Percentiles rank a stretch among this genome's conserved stretches.
Conservation (phyloP, 2,888 invertebrate genomes). For the Sarcophaga caerulescens region DNA sequence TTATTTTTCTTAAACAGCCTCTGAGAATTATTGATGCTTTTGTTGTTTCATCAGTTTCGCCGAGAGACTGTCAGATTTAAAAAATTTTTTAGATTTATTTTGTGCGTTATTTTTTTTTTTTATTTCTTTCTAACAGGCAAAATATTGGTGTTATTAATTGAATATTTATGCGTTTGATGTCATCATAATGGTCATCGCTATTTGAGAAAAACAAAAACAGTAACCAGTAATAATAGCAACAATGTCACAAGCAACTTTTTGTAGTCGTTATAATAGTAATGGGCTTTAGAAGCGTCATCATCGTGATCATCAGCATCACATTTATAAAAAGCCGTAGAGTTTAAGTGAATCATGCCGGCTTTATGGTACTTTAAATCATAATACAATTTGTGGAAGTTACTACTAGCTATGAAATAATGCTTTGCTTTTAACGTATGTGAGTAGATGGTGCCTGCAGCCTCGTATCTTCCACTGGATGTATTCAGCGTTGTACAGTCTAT, state of each 20-base stretch:
- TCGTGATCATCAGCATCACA: slow-evolving; percentile 2
- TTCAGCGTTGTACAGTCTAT: no score
- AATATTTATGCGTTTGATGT: slow-evolving; percentile 73
- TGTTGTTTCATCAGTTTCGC: not conserved
- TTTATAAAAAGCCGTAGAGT: no score
- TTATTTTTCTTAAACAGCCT: slow-evolving; percentile 5
- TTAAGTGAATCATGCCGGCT: no score
- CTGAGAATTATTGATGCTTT: slow-evolving; percentile 35
- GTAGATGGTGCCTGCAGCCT: no score
- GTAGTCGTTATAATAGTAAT: slow-evolving; percentile 24
- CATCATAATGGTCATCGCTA: slow-evolving; percentile 70
- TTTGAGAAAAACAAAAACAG: slow-evolving; percentile 4
- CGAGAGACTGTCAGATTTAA: slow-evolving; percentile 19
- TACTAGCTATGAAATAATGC: no score
- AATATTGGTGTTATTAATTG: slow-evolving; percentile 70
- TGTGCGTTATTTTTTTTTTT: not conserved
- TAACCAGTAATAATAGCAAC: slow-evolving; percentile 1
- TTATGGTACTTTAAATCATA: no score
- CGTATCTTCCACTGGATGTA: no score
- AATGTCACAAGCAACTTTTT: slow-evolving; percentile 10
- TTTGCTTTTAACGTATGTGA: no score
- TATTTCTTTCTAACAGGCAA: not conserved
- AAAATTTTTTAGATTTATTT: slow-evolving; percentile 19
- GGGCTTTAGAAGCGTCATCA: not conserved
- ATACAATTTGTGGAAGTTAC: no score